Evolutionary conservation across 1,140 invertebrate species (phyloP), one percentile per base, ranked within the genome.

Genomic region (Arion vulgaris): DNA sequence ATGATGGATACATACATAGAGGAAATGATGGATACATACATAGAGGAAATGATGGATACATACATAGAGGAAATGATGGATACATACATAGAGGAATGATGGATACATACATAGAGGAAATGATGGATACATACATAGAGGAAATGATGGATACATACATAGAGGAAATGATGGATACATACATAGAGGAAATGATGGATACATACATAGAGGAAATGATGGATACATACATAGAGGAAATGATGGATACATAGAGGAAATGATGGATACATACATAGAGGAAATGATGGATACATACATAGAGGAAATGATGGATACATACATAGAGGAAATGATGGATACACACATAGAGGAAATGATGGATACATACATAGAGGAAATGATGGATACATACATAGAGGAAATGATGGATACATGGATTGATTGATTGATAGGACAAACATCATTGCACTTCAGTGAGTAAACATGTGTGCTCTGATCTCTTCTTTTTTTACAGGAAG

Each of bases 351-450:
- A 75, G 7, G 7, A 41, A 39, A 41, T 5, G 41, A 45, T 45
- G 15, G 41, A 45, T 45, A 45, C 5, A 45, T 45, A 45, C 5
- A 45, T 32, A 39, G 41, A 75, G 7, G 7, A 41, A 39, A 41
- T 5, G 39, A n/a, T 45, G 45, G 36, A 39, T 17, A 41, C 38
- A 75, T 19, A 45, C 7, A 75, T 19, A 49, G 41, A 49, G 39
- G 45, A 38, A 75, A 5, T 45, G 41, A 75, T 13, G 45, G 41
- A 75, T 13, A 75, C 38, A 75, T 19, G 45, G 73, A 75, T 19
- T 45, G 73, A 75, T 19, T n/a, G 73, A 39, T 17, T 11, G 73
- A 75, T 19, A 45, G n/a, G n/a, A n/a, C n/a, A n/a, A n/a, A n/a
- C n/a, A n/a, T n/a, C n/a, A n/a, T n/a, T n/a, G n/a, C n/a, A n/a